A percentile compares a stretch with the other conserved stretches of the same genome.
phyloP scores from a whole-genome alignment of 2,113 vertebrate species.

The Corvus hawaiiensis region DNA sequence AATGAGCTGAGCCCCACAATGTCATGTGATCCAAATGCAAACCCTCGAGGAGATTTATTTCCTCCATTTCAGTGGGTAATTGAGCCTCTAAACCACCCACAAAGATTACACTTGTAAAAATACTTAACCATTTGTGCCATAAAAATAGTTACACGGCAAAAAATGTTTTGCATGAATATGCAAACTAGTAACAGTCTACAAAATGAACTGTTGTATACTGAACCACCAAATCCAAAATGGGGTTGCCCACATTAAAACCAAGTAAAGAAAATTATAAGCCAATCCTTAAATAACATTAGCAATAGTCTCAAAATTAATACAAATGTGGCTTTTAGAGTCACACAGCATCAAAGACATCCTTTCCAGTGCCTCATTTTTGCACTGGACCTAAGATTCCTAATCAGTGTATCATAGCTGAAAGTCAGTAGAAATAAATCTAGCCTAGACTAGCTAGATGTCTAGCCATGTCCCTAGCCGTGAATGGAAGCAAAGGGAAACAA shows the following conservation, averaged over 20 bases:
- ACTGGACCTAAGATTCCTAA: neutral
- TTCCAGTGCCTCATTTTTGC: neutral
- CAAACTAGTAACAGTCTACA: neutral
- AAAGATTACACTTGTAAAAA: constrained; percentile 28
- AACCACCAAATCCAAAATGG: neutral
- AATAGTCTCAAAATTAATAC: neutral
- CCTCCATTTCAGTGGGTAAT: neutral
- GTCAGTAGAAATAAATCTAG: neutral
- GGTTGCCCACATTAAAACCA: neutral
- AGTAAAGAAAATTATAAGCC: neutral
- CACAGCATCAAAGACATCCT: neutral
- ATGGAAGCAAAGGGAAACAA: neutral
- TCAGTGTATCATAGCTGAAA: neutral
- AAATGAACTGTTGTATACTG: neutral
- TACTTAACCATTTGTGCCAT: neutral
- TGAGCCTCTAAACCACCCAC: constrained; percentile 38
- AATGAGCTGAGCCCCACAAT: neutral
- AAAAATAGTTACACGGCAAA: neutral
- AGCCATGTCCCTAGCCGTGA: neutral
- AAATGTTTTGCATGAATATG: neutral
- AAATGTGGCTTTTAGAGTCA: neutral
- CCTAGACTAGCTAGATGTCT: neutral
- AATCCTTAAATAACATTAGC: neutral
- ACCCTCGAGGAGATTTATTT: constrained; percentile 11
- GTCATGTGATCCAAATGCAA: constrained; percentile 6